phyloP scores from a whole-genome alignment of 37 sponge, comb jelly and placozoan species.

The Sycon ciliatum region DNA sequence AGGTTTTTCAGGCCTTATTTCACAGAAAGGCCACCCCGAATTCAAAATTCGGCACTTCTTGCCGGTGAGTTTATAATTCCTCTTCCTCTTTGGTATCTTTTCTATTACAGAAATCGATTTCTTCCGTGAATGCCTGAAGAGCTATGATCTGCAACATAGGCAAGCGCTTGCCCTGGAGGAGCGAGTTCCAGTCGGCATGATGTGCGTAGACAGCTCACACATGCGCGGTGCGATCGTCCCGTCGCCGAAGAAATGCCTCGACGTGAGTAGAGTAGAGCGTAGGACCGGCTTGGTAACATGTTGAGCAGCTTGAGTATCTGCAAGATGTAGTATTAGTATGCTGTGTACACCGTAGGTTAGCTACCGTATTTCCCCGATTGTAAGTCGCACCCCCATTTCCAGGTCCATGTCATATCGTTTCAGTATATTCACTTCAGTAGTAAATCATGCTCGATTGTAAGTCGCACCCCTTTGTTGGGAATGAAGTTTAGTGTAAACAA shows the following conservation, averaged over 20 bases:
- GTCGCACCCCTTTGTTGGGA: too few species aligned
- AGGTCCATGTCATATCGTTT: too few species aligned
- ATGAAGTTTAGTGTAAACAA: too few species aligned
- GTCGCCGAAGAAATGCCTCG: slow-evolving; percentile 79
- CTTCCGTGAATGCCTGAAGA: slow-evolving; percentile 61
- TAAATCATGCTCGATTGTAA: too few species aligned
- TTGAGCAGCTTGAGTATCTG: too few species aligned
- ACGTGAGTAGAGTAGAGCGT: slow-evolving; percentile 36
- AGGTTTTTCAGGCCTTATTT: neutral
- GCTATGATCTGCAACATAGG: slow-evolving; percentile 71
- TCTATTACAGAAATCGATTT: slow-evolving; percentile 69
- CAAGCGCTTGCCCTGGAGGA: slow-evolving; percentile 48
- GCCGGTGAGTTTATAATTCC: neutral
- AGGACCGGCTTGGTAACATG: too few species aligned
- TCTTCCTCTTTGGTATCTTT: slow-evolving; percentile 2
- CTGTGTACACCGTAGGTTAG: too few species aligned
- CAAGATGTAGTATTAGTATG: too few species aligned
- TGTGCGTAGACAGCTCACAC: slow-evolving; percentile 64
- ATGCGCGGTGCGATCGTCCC: slow-evolving; percentile 75
- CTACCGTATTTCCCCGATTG: too few species aligned
- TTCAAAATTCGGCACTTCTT: neutral
- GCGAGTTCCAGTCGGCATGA: slow-evolving; percentile 66
- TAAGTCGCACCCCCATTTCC: too few species aligned
- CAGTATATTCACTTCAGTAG: too few species aligned
- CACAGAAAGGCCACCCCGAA: neutral